These are phyloP conservation scores for Engraulis encrasicolus DNA, from an alignment of 2,113 vertebrate species.

Conservation along the genomic window DNA sequence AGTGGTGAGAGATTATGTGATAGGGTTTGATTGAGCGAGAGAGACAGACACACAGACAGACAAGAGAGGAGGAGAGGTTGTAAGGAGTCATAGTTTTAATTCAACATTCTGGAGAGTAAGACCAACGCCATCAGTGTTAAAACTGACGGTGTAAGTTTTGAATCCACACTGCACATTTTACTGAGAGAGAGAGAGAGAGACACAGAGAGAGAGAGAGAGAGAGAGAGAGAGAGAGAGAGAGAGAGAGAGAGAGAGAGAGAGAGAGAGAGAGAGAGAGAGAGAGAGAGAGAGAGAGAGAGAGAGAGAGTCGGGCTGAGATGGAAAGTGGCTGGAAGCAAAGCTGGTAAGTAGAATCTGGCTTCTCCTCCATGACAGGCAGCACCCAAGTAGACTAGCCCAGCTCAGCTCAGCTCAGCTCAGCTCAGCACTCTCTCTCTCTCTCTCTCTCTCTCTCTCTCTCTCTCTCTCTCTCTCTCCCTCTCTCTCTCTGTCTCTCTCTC, in stretches of 20 bases:
- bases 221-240: not conserved
- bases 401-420: too few species aligned
- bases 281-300: not conserved
- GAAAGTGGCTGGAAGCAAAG: not conserved
- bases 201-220: not conserved
- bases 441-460: too few species aligned
- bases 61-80: not conserved
- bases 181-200: not conserved
- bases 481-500: too few species aligned
- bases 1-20: not conserved
- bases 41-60: conserved; percentile 22
- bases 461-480: too few species aligned
- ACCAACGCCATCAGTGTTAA: too few species aligned
- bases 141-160: too few species aligned
- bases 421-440: too few species aligned
- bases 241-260: not conserved
- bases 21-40: not conserved
- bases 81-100: too few species aligned
- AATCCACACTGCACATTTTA: too few species aligned
- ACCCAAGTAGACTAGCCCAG: conserved; percentile 40
- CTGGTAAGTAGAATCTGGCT: not conserved
- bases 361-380: not conserved
- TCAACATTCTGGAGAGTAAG: too few species aligned
- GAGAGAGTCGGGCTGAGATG: conserved; percentile 18
- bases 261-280: not conserved